Percentiles rank a stretch among this genome's conserved stretches.
These are phyloP conservation scores for Rhabdomys dilectus DNA, from an alignment of 2,113 vertebrate species.

Conservation along the genomic window DNA sequence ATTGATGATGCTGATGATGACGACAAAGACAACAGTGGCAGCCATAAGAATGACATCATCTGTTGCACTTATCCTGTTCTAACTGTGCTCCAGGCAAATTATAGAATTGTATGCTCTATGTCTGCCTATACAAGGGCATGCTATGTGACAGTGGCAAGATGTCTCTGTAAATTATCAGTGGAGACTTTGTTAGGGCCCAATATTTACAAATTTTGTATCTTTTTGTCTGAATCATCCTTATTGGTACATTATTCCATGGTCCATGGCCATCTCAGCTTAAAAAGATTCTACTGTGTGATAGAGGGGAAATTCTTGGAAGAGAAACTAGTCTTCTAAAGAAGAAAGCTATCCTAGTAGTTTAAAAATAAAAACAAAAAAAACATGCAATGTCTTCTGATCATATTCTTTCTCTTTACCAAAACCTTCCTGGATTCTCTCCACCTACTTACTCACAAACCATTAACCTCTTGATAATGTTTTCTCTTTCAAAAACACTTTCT, in stretches of 20 bases:
- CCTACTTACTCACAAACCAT: background rate
- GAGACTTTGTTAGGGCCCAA: background rate
- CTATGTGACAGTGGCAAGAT: background rate
- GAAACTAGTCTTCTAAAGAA: background rate
- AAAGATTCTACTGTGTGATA: background rate
- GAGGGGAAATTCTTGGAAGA: background rate
- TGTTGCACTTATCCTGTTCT: conserved; percentile 13
- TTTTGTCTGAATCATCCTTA: background rate
- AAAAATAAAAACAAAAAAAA: background rate
- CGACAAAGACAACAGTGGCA: background rate
- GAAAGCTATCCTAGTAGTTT: background rate
- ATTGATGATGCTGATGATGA: background rate
- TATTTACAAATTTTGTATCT: background rate
- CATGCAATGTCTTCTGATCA: background rate
- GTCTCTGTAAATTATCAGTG: background rate
- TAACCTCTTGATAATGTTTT: background rate
- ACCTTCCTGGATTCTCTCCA: background rate
- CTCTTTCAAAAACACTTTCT: background rate
- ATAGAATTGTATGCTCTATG: background rate
- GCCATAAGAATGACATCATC: background rate
- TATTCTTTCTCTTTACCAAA: background rate
- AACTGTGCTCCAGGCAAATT: background rate
- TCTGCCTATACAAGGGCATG: background rate
- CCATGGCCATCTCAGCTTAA: background rate
- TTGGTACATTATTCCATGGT: background rate